Percentiles rank a stretch among this genome's conserved stretches.
These are phyloP conservation scores for Proteles cristata DNA, from an alignment of 2,113 vertebrate genomes.

Conservation along the genomic window DNA sequence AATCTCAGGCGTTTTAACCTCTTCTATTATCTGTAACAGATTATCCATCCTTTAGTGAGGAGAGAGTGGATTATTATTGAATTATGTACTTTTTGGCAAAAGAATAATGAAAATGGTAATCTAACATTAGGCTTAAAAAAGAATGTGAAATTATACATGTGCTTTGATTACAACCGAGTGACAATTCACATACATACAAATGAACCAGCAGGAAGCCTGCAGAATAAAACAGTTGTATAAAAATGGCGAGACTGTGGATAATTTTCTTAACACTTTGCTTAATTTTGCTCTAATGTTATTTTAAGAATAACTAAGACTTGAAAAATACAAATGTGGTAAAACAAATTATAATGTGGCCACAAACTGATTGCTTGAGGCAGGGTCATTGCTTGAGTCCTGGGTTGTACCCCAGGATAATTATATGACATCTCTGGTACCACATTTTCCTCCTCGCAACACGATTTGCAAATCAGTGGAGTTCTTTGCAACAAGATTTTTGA, in stretches of 20 bases:
- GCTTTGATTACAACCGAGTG: constrained; percentile 37
- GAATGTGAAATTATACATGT: constrained; percentile 30
- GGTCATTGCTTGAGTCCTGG: background rate
- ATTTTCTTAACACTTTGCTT: constrained; percentile 21
- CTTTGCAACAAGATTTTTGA: constrained; percentile 32
- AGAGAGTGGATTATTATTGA: background rate
- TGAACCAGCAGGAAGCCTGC: background rate
- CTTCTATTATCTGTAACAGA: background rate
- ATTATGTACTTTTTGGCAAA: constrained; percentile 23
- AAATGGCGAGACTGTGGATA: background rate
- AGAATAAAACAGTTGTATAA: constrained; percentile 19
- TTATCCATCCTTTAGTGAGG: background rate
- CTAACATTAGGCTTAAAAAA: constrained; percentile 11
- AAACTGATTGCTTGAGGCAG: constrained; percentile 16
- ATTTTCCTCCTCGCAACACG: background rate
- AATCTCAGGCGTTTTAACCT: background rate
- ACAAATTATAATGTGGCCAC: constrained; percentile 37
- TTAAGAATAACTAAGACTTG: constrained; percentile 54
- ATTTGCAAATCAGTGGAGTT: background rate
- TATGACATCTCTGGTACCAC: background rate
- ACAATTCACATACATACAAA: constrained; percentile 12
- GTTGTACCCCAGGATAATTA: background rate
- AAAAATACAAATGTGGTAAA: constrained; percentile 41
- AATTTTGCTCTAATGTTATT: constrained; percentile 44
- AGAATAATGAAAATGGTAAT: constrained; percentile 31